Base-by-base conservation (phyloP, 2,797 vertebrate genomes). In the Botia almorhae region DNA sequence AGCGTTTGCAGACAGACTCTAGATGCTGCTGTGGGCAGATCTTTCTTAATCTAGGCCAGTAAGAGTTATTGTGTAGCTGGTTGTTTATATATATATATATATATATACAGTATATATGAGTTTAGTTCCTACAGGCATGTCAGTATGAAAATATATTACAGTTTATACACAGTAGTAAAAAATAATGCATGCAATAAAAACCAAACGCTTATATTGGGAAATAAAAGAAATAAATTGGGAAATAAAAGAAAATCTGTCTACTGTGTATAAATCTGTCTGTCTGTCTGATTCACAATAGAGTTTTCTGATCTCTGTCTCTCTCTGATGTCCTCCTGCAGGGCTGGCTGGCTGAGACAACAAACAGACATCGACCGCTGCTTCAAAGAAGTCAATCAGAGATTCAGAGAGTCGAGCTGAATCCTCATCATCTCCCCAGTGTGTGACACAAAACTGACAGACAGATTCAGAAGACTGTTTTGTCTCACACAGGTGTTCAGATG, bases 201-300 rank as follows among this genome's bases (percentile, higher is more conserved):
- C 0, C 8, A 43, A 8, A 4, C 8, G 8, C 39, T 43, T 7
- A 43, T 33, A 33, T 33, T 33, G 4, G 4, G 33, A 33, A 33
- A 33, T 88, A 75, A 72, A 33, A 33, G 33, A 33, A 88, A 86
- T 26, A 26, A 26, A 33, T 33, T 33, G 4, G 4, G 33, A 33
- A 33, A 33, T 88, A 75, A 72, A 33, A 33, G 33, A 33, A 88
- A 86, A 29, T 61, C 82, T 82, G 46, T 63, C 82, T 74, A 69
- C 69, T 74, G 69, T 60, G 84, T 78, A 81, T 83, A 74, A 81
- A 81, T 12, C 73, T 21, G n/a, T 16, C 29, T 21, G 7, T 43
- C 7, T 43, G 3, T 65, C 23, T 61, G 23, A 61, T 61, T 61
- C 83, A 81, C 72, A 78, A 76, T 67, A 11, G 0, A 26, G 14